phyloP scores from a whole-genome alignment of 2,113 vertebrate species.

The Epinephelus moara region DNA sequence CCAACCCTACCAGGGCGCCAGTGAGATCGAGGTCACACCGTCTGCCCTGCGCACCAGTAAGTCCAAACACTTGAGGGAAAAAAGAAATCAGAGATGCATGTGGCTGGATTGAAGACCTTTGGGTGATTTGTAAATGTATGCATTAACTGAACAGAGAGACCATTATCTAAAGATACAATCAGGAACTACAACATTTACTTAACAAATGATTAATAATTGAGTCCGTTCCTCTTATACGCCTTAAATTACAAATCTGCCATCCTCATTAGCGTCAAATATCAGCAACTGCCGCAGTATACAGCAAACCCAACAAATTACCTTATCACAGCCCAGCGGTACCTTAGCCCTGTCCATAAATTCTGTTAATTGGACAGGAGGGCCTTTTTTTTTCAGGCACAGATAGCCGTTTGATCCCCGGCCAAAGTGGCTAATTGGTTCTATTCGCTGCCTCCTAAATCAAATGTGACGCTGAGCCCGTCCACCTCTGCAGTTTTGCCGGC shows the following conservation, averaged over 20 bases:
- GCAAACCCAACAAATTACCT: slow-evolving; percentile 63
- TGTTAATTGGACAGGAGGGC: slow-evolving; percentile 68
- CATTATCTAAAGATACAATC: background rate
- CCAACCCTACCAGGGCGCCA: slow-evolving; percentile 93
- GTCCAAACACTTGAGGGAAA: slow-evolving; percentile 54
- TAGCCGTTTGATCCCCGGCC: slow-evolving; percentile 66
- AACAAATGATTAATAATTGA: slow-evolving; percentile 10
- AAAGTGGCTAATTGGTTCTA: slow-evolving; percentile 71
- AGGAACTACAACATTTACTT: background rate
- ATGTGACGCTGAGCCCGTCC: slow-evolving; percentile 78
- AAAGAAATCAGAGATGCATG: slow-evolving; percentile 9
- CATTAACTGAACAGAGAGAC: background rate
- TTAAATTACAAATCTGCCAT: slow-evolving; percentile 6
- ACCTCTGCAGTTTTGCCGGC: slow-evolving; percentile 84
- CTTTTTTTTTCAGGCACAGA: slow-evolving; percentile 52
- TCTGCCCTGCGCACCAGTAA: slow-evolving; percentile 96
- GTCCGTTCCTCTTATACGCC: background rate
- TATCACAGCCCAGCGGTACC: slow-evolving; percentile 25
- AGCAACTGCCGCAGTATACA: slow-evolving; percentile 25
- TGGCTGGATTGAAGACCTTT: background rate
- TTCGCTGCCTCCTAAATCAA: slow-evolving; percentile 76
- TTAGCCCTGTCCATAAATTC: slow-evolving; percentile 59
- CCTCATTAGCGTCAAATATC: slow-evolving; percentile 36
- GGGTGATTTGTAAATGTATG: background rate
- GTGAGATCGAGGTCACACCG: slow-evolving; percentile 98